phyloP scores from a whole-genome alignment of 2,797 vertebrate species.

The Myiotriccus ornatus region DNA sequence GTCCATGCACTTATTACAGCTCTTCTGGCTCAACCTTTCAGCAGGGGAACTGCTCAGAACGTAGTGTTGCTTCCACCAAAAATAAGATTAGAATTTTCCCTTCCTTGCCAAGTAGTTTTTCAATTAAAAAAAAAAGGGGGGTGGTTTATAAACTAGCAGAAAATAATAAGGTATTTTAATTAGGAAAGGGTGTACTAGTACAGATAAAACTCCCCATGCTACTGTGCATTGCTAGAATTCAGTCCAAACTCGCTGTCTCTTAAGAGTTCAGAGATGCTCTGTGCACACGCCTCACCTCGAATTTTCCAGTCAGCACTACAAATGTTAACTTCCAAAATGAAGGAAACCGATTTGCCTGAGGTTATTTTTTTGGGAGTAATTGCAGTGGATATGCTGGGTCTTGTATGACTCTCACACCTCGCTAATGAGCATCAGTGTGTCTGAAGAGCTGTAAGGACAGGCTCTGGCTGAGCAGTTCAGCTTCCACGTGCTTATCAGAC shows the following conservation, averaged over 20 bases:
- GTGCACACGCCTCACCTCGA: neutral
- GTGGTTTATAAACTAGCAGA: neutral
- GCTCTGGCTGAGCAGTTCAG: neutral
- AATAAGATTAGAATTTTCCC: conserved; percentile 8
- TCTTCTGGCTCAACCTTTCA: conserved; percentile 1
- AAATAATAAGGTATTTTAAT: conserved; percentile 45
- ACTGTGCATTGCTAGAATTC: neutral
- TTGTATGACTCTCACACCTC: neutral
- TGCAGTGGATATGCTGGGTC: neutral
- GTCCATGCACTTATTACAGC: neutral
- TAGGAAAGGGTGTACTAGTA: neutral
- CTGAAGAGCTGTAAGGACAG: neutral
- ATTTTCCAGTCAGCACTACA: neutral
- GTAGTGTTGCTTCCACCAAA: neutral
- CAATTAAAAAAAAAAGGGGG: neutral
- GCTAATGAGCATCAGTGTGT: neutral
- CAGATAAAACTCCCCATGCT: conserved; percentile 50
- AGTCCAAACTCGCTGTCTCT: neutral
- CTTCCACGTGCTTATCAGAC: neutral
- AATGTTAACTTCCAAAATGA: neutral
- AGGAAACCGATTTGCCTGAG: neutral
- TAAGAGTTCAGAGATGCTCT: neutral
- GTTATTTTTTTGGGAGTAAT: neutral
- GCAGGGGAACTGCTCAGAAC: neutral
- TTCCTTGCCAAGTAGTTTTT: neutral